phyloP scores from a whole-genome alignment of 2,113 vertebrate genomes.

The Heliornis fulica region DNA sequence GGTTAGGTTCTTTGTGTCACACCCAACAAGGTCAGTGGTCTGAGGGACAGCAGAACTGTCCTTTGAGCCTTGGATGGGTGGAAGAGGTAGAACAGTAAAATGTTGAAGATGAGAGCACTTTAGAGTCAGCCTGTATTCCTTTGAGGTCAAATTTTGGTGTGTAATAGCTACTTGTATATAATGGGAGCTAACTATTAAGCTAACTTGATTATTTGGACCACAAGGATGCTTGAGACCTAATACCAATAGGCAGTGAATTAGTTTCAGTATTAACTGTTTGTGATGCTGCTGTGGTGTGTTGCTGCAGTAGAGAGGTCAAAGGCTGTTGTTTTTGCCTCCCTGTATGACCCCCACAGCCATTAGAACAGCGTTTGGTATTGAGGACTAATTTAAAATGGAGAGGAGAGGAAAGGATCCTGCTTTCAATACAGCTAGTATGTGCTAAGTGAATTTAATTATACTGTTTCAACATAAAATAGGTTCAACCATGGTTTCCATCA shows the following conservation, averaged over 20 bases:
- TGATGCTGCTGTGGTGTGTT: background rate
- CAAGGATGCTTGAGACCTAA: background rate
- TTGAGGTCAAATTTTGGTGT: background rate
- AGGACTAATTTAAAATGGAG: background rate
- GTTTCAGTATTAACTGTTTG: background rate
- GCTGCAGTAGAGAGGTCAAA: background rate
- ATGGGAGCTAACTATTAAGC: accelerated
- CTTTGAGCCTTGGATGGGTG: background rate
- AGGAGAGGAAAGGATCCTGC: background rate
- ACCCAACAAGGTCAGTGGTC: background rate
- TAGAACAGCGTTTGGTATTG: background rate
- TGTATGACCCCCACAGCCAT: background rate
- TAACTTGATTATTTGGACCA: background rate
- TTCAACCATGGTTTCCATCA: background rate
- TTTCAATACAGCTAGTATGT: background rate
- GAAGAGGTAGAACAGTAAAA: background rate
- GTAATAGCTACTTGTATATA: background rate
- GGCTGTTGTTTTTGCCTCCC: background rate
- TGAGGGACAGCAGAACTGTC: background rate
- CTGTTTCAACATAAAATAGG: background rate
- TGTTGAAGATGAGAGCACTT: background rate
- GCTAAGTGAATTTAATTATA: background rate
- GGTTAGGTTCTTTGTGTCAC: background rate
- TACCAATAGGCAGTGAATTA: background rate
- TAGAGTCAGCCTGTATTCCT: background rate